Conservation (phyloP, 1,140 invertebrate species). For the Zaprionus davidi region DNA sequence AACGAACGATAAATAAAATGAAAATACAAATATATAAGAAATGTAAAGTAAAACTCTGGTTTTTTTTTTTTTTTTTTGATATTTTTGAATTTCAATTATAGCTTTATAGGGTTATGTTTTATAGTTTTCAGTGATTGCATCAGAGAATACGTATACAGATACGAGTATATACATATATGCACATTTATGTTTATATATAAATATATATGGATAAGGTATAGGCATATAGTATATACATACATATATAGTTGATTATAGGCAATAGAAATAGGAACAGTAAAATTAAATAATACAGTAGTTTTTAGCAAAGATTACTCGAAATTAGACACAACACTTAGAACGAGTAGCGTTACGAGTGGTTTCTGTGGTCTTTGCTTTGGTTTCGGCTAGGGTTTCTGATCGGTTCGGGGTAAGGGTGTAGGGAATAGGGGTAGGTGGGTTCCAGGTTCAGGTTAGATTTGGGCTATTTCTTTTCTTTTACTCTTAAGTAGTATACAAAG, state of each 20-base stretch:
- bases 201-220: conserved; percentile 16
- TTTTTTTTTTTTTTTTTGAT: conserved; percentile 48
- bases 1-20: conserved; percentile 84
- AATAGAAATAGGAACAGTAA: conserved; percentile 53
- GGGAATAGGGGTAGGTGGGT: neutral
- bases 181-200: conserved; percentile 20
- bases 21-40: conserved; percentile 83
- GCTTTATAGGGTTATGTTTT: conserved; percentile 28
- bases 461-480: conserved; percentile 5
- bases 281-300: conserved; percentile 43
- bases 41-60: conserved; percentile 79
- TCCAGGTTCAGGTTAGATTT: conserved; percentile 13
- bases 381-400: neutral
- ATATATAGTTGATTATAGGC: conserved; percentile 53
- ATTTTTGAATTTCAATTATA: conserved; percentile 43
- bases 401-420: neutral
- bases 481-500: conserved; percentile 12
- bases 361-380: conserved; percentile 13
- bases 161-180: conserved; percentile 21
- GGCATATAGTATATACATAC: conserved; percentile 29
- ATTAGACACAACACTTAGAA: conserved; percentile 63
- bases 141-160: conserved; percentile 30
- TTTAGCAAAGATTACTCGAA: conserved; percentile 54
- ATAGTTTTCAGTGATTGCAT: conserved; percentile 17
- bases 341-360: conserved; percentile 47